Conservation (phyloP, 2,113 vertebrate species). For the Strigops habroptila region DNA sequence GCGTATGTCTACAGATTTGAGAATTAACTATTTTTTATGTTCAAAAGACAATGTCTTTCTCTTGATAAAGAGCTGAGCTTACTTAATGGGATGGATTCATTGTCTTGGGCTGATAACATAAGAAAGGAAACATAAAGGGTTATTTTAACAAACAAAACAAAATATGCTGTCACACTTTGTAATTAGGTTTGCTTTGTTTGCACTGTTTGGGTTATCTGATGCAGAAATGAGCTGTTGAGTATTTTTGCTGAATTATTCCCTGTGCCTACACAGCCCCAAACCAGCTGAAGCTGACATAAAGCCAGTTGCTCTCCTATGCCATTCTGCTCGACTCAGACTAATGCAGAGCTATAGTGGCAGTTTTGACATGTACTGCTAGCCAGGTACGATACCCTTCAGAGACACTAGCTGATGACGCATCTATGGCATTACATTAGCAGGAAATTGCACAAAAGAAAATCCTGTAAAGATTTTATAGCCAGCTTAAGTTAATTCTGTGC, state of each 20-base stretch:
- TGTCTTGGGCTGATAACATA: not conserved
- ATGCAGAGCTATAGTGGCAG: not conserved
- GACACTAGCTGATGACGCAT: not conserved
- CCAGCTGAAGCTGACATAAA: not conserved
- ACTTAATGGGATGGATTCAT: not conserved
- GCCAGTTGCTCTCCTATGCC: not conserved
- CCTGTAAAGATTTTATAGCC: not conserved
- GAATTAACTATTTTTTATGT: not conserved
- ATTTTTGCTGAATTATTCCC: not conserved
- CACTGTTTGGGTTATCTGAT: not conserved
- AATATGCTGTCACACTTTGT: not conserved
- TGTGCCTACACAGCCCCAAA: not conserved
- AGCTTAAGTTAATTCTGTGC: not conserved
- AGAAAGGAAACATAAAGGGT: not conserved
- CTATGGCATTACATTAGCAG: not conserved
- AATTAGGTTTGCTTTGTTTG: not conserved
- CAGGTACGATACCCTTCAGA: not conserved
- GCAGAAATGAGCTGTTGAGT: not conserved
- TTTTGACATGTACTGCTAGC: not conserved
- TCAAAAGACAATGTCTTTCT: not conserved
- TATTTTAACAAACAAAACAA: not conserved
- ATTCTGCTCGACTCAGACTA: not conserved
- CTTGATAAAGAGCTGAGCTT: not conserved
- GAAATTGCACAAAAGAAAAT: not conserved
- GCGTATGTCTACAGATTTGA: not conserved